These are phyloP conservation scores for Rhyacophila brunnea DNA, from an alignment of 1,140 invertebrate genomes.

Conservation along the genomic window DNA sequence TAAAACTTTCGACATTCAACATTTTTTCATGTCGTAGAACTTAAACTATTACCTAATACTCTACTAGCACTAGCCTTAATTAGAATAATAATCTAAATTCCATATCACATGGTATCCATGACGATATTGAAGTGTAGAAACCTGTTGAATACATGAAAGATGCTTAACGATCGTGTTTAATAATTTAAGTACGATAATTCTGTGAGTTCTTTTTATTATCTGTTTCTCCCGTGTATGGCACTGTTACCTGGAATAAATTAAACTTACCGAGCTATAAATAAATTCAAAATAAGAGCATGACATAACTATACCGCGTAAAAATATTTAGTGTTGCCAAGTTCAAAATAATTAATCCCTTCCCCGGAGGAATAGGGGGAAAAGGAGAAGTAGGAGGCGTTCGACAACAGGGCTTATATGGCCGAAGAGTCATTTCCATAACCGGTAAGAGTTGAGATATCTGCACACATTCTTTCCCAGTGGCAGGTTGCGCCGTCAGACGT, in stretches of 20 bases:
- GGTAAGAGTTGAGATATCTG: conserved; percentile 8
- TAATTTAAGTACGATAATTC: too few relatives aligned
- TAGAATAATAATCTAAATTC: too few relatives aligned
- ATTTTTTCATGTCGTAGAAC: too few relatives aligned
- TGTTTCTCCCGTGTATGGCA: too few relatives aligned
- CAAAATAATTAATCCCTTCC: conserved; percentile 7
- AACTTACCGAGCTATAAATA: conserved; percentile 8
- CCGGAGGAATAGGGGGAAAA: conserved; percentile 1
- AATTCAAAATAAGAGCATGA: conserved; percentile 1
- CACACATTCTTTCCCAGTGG: conserved; percentile 1
- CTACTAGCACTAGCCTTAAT: too few relatives aligned
- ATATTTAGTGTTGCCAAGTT: conserved; percentile 11
- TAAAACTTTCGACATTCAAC: too few relatives aligned
- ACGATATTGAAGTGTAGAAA: too few relatives aligned
- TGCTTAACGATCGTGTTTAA: too few relatives aligned
- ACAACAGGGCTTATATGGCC: conserved; percentile 3
- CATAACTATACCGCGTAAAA: neutral
- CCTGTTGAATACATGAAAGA: too few relatives aligned
- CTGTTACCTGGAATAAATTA: conserved; percentile 5
- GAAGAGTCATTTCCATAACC: conserved; percentile 12
- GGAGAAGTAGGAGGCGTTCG: neutral
- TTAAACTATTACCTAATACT: too few relatives aligned
- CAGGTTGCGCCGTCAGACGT: neutral
- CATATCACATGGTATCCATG: too few relatives aligned
- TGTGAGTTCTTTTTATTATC: too few relatives aligned